Base-by-base conservation (phyloP, 2,797 vertebrate species). In the Zenarchopterus dispar region DNA sequence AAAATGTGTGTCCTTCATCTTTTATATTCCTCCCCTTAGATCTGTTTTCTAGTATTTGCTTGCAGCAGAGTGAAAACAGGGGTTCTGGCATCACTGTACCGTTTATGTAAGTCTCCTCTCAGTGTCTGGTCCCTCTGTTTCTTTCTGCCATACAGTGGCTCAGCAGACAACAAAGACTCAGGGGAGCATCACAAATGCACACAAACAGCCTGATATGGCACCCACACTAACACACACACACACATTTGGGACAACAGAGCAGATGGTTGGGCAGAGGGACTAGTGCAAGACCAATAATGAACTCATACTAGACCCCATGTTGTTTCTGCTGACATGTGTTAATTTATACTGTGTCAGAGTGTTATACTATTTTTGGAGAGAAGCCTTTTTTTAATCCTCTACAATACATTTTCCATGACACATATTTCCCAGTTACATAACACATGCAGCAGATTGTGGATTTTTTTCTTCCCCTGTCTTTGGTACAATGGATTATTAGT, bases 211-310 rank as follows among this genome's bases (percentile, higher is more conserved):
- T 2, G 3, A 47, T 49, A 65, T n/a, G 36, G 21, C 41, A 39
- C 39, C 8, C 46, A 58, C 54, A 41, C 22, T 28, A 39, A 39
- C 45, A 56, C 58, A 56, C 39, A 65, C 24, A 56, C 39, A 65
- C 24, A 59, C 45, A 63, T 54, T 58, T 21, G 42, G 75, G 61
- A 84, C 41, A 56, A 21, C 36, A 71, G 71, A 89, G 56, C 85
- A 89, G 85, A 88, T 83, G 86, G 84, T 84, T 39, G 48, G 64
- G 54, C 78, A 75, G 77, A 80, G 75, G 51, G 68, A 67, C 65
- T 49, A 75, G 77, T 81, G 73, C 68, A 78, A 80, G 80, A 81
- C 80, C 63, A 80, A 83, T 81, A 72, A 68, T 76, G 53, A 78
- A 63, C 75, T 69, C 69, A 57, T 65, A 62, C 60, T 67, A 62